A percentile compares a stretch with the other conserved stretches of the same genome.
These are phyloP conservation scores for Caenorhabditis remanei DNA, from an alignment of 1,140 invertebrate genomes.

Conservation along the genomic window DNA sequence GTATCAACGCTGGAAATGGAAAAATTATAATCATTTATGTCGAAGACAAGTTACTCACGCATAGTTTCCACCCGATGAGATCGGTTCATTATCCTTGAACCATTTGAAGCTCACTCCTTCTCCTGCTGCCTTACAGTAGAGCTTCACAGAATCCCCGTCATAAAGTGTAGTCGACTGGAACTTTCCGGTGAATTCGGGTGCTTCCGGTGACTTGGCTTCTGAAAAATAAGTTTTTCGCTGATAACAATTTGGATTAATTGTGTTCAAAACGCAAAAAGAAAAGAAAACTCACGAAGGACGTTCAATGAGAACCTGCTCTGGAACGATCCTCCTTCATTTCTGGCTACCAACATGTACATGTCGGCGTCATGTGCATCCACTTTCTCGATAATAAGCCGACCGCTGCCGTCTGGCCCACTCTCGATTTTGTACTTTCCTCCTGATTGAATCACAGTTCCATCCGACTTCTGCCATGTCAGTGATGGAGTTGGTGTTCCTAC, in stretches of 20 bases:
- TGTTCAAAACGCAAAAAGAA: not conserved
- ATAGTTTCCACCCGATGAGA: slow-evolving; percentile 56
- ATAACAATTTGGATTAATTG: too few species aligned
- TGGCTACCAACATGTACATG: slow-evolving; percentile 69
- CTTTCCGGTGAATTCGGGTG: slow-evolving; percentile 69
- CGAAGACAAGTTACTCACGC: slow-evolving; percentile 2
- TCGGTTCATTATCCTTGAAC: slow-evolving; percentile 64
- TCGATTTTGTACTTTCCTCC: slow-evolving; percentile 69
- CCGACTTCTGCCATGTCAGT: slow-evolving; percentile 66
- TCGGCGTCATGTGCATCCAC: slow-evolving; percentile 66
- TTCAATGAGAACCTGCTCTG: slow-evolving; percentile 68
- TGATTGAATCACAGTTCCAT: slow-evolving; percentile 64
- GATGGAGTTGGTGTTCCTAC: slow-evolving; percentile 68
- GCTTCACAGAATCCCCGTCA: slow-evolving; percentile 69
- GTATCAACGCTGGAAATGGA: slow-evolving; percentile 63
- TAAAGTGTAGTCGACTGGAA: slow-evolving; percentile 69
- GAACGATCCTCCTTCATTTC: slow-evolving; percentile 68
- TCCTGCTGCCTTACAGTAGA: slow-evolving; percentile 70
- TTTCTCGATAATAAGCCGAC: slow-evolving; percentile 66
- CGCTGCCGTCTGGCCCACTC: slow-evolving; percentile 64
- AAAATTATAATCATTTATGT: not conserved
- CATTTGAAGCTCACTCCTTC: slow-evolving; percentile 66
- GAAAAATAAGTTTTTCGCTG: slow-evolving; percentile 15
- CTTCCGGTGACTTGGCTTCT: slow-evolving; percentile 62
- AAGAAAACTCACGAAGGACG: slow-evolving; percentile 62